Conservation (phyloP, 2,113 vertebrate species). For the Rynchops niger region DNA sequence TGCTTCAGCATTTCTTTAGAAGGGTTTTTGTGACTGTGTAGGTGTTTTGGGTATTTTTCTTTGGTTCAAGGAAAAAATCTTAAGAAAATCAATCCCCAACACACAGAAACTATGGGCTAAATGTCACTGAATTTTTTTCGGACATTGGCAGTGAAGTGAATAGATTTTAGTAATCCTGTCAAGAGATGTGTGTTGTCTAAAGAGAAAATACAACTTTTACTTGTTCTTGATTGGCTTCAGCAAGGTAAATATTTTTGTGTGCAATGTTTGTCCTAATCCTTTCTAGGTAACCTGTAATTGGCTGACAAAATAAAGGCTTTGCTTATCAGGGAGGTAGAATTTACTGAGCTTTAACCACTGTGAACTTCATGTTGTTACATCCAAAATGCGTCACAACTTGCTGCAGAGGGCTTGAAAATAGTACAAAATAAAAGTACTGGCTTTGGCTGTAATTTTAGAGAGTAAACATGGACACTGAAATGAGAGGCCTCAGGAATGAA, state of each 20-base stretch:
- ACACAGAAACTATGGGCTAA: neutral
- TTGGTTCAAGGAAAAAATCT: neutral
- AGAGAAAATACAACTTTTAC: neutral
- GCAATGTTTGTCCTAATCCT: neutral
- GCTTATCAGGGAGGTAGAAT: neutral
- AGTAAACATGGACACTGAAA: neutral
- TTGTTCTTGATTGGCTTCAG: neutral
- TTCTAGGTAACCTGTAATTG: neutral
- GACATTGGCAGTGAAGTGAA: neutral
- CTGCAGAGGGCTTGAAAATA: neutral
- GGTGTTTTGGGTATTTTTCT: neutral
- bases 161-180: neutral
- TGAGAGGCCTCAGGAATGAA: fast-evolving
- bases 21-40: neutral
- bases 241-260: neutral
- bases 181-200: neutral
- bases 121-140: neutral
- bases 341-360: neutral
- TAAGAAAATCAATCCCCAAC: neutral
- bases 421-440: neutral
- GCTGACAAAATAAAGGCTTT: neutral
- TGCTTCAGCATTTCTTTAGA: neutral
- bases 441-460: neutral
- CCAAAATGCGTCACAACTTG: neutral
- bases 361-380: neutral